Conservation (phyloP, 2,113 vertebrate genomes). For the Clarias batrachus region DNA sequence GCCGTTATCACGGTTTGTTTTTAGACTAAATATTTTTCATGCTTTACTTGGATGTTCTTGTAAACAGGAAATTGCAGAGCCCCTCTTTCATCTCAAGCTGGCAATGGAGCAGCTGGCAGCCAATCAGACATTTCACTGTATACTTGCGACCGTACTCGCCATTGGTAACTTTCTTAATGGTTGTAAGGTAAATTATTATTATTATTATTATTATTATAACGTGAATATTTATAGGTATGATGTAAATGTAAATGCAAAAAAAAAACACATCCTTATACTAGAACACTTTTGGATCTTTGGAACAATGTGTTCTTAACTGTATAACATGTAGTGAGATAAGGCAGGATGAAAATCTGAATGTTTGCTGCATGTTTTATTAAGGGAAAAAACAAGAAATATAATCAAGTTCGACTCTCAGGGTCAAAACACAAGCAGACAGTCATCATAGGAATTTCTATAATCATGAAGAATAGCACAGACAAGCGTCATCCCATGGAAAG, state of each 20-base stretch:
- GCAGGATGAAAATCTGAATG: background rate
- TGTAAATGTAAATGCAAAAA: too few species aligned
- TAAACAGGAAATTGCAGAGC: conserved; percentile 74
- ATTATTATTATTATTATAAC: background rate
- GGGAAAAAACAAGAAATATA: background rate
- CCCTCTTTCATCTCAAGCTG: conserved; percentile 76
- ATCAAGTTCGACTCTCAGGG: background rate
- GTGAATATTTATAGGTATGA: too few species aligned
- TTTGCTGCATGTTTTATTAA: background rate
- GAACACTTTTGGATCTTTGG: background rate
- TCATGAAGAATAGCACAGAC: background rate
- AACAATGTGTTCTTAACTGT: background rate
- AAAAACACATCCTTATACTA: background rate
- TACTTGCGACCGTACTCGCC: conserved; percentile 74
- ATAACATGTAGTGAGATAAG: background rate
- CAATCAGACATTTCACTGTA: conserved; percentile 73
- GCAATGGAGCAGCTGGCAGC: conserved; percentile 75
- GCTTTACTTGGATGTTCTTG: conserved; percentile 23
- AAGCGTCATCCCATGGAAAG: background rate
- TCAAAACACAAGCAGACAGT: background rate
- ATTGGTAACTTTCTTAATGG: conserved; percentile 79
- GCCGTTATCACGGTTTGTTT: conserved; percentile 10
- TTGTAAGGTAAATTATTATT: conserved; percentile 65
- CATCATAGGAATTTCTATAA: background rate
- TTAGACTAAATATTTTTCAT: background rate